Conservation (phyloP, 2,888 invertebrate species). For the Tenodera sinensis region DNA sequence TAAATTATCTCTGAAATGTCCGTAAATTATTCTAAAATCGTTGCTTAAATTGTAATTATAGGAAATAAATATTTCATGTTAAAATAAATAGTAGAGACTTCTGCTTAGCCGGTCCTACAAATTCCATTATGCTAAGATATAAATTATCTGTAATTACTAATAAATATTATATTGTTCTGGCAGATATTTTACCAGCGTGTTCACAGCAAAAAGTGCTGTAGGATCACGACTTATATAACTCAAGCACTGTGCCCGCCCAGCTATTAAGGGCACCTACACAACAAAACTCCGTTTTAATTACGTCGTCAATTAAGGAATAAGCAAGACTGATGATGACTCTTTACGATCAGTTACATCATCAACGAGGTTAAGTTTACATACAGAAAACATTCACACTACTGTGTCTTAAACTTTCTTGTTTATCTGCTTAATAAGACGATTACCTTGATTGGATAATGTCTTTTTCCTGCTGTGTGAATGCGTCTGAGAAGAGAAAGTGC, state of each 20-base stretch:
- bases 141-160: neutral
- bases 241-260: neutral
- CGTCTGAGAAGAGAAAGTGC: neutral
- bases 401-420: neutral
- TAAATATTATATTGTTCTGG: neutral
- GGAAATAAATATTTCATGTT: neutral
- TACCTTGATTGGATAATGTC: conserved; percentile 5
- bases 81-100: neutral
- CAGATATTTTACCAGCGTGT: neutral
- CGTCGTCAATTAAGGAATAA: neutral
- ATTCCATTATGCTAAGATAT: neutral
- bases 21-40: neutral
- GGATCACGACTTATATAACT: neutral
- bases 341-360: conserved; percentile 2
- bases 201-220: neutral
- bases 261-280: neutral
- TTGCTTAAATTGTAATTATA: neutral
- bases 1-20: neutral
- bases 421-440: neutral
- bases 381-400: neutral
- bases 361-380: neutral
- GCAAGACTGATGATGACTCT: neutral
- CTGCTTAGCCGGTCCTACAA: neutral
- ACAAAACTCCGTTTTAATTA: conserved; percentile 6
- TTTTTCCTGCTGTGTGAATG: neutral